These are phyloP conservation scores for Pygoscelis adeliae DNA, from an alignment of 2,113 vertebrate genomes.

Conservation along the genomic window DNA sequence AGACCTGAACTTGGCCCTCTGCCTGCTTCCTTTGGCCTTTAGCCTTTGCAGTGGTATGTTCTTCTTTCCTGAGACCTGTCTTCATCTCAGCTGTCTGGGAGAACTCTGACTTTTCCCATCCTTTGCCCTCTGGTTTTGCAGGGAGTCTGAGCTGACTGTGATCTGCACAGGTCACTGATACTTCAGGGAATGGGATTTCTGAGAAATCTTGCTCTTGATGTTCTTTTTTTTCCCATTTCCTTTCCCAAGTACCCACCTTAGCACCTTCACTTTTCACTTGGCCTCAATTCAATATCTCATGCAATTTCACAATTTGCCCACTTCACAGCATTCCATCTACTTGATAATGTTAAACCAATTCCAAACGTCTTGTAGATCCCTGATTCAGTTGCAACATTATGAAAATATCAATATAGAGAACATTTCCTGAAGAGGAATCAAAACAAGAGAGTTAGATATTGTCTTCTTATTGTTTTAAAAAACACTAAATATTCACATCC, in stretches of 20 bases:
- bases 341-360: neutral
- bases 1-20: neutral
- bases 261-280: neutral
- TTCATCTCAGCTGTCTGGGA: neutral
- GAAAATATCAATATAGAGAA: neutral
- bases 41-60: neutral
- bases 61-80: slow-evolving; percentile 9
- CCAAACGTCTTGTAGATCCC: neutral
- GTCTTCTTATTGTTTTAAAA: neutral
- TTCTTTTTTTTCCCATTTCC: neutral
- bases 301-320: neutral
- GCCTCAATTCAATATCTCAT: neutral
- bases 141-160: neutral
- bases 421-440: neutral
- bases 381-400: neutral
- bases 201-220: neutral
- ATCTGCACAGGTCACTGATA: neutral
- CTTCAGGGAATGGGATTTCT: neutral
- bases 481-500: neutral
- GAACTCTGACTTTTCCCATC: neutral
- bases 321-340: neutral
- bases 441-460: neutral
- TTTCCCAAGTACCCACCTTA: neutral
- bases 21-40: slow-evolving; percentile 46
- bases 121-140: neutral